Base-by-base conservation (phyloP, 1,140 invertebrate genomes). In the Coenobita brevimanus region DNA sequence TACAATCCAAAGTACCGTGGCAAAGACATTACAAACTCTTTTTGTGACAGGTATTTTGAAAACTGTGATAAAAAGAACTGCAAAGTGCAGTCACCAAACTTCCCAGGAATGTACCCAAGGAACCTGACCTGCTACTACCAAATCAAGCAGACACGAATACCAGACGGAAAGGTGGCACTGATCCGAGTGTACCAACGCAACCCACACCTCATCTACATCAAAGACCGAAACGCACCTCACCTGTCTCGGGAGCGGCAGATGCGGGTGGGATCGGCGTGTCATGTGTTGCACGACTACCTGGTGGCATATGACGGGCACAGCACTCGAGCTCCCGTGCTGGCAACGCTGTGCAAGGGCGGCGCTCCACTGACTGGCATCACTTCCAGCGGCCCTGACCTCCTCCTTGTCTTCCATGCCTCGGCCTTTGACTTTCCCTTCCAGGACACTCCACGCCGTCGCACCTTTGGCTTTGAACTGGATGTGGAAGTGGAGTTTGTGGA, bases 241-340 rank as follows among this genome's bases (percentile, higher is more conserved):
- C 79, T 90, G 36, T 80, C 80, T 2, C 36, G 84, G 30, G 90
- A 90, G 17, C 79, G 83, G 1, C 79, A 76, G 24, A 80, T 91
- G 78, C 91, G 92, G 91, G 95, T 96, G 82, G 97, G 96, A 95
- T 94, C 96, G 91, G 95, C 97, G 87, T 97, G 97, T 92, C 96
- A 97, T 91, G 95, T 96, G 91, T 96, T 97, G 90, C 94, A 96
- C 92, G 97, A 97, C 93, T 97, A 97, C 92, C 96, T 97, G 84
- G 97, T 96, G 4, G 95, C 98, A 46, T 98, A 97, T 93, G 97
- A 98, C 92, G 96, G 97, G 64, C 97, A 97, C 91, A 97, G 96
- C 81, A 97, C 96, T 8, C 94, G 96, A 90, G 96, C 97, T 92
- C 96, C 97, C 4, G 95, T 97, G 82, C 95, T 98, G 89, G 93